Evolutionary conservation across 2,888 invertebrate species (phyloP).

Genomic region (Gymnocheta viridis): DNA sequence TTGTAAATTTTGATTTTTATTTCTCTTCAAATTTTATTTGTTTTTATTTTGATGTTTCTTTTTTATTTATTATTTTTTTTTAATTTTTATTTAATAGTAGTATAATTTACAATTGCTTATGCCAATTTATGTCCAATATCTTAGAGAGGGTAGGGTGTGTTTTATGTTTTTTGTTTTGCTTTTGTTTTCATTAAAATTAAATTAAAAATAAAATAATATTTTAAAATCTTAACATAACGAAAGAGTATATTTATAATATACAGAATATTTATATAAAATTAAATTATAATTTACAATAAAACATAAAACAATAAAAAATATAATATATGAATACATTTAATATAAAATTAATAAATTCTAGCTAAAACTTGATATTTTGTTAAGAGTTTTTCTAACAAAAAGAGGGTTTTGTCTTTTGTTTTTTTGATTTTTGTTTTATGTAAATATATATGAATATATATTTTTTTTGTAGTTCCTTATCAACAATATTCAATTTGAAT

Average conservation of each 20-base stretch:
- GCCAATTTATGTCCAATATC: constrained; percentile 40
- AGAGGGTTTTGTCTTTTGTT: constrained; percentile 30
- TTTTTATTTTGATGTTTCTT: neutral
- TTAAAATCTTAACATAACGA: constrained; percentile 73
- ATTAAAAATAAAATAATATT: constrained; percentile 71
- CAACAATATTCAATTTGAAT: constrained; percentile 63
- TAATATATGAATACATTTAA: constrained; percentile 60
- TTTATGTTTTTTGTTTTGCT: too few species aligned
- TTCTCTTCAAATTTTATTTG: neutral
- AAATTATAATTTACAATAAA: constrained; percentile 69
- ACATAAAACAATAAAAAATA: constrained; percentile 62
- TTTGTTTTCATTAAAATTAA: constrained; percentile 67
- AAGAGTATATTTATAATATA: constrained; percentile 37
- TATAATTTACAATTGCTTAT: constrained; percentile 65
- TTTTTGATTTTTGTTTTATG: too few species aligned
- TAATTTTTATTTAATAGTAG: neutral
- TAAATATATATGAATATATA: too few species aligned
- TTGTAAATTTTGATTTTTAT: constrained; percentile 5
- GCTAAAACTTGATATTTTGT: constrained; percentile 57
- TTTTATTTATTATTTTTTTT: too few species aligned
- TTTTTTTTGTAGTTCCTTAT: constrained; percentile 34
- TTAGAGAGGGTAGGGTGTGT: constrained; percentile 6
- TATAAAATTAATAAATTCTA: constrained; percentile 74
- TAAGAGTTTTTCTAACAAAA: constrained; percentile 55
- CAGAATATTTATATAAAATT: constrained; percentile 57